Base-by-base conservation (phyloP, 2,888 invertebrate species). In the Himalopsyche kuldschensis region DNA sequence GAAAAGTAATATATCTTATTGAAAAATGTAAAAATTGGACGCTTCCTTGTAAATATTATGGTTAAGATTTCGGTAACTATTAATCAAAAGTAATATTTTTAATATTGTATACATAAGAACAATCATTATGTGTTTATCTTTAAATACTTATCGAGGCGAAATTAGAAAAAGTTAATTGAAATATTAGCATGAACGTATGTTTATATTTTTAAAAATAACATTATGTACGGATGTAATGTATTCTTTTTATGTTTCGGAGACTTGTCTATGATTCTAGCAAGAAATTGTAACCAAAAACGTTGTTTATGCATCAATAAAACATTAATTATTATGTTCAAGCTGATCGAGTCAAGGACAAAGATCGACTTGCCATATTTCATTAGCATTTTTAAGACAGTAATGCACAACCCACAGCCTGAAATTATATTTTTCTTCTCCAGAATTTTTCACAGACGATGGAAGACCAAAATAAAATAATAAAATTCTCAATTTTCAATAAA, bases 71-170 rank as follows among this genome's bases (percentile, higher is more conserved):
- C 82, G 78, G 78, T 82, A 78, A 78, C 69, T 31, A 69, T 82
- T 82, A 82, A 78, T 79, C 82, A 82, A 82, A 82, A 82, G 41
- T 82, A 82, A 82, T 82, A 82, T 82, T 82, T 82, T 82, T 82
- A 82, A 78, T 82, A 82, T 55, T 46, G 11, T 82, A 82, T 69
- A 82, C 41, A 32, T 82, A 82, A 82, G 78, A 46, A 82, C 82
- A 82, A 82, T 82, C 82, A 82, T 82, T 82, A 82, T 27, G 41
- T 41, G 32, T 77, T 10, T 77, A 80, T 75, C 27, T 63, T 69
- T 69, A 32, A n/a, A 78, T 24, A 30, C 20, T 46, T 41, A 47
- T 47, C n/a, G 17, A 24, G 78, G 47, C n/a, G 78, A 78, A 31
- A 76, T 31, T 20, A 27, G n/a, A n/a, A 32, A 76, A 76, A 8